Conservation (phyloP, 1,140 invertebrate species). For the Sarcophaga bullata region DNA sequence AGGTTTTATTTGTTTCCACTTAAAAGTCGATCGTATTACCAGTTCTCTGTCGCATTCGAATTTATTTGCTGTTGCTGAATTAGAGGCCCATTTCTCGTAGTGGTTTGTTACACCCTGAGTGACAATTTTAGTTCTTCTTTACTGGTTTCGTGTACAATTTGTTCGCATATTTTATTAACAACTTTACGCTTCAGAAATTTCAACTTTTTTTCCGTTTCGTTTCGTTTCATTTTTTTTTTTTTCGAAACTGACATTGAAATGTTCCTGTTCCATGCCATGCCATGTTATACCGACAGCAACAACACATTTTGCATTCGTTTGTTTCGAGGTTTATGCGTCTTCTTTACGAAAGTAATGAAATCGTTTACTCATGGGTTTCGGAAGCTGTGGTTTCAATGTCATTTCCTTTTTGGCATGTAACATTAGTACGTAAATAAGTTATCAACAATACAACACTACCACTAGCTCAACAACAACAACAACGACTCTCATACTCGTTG, state of each 20-base stretch:
- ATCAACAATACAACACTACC: neutral
- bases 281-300: too few species aligned
- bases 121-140: constrained; percentile 6
- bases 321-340: neutral
- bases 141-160: neutral
- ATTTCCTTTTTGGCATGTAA: constrained; percentile 38
- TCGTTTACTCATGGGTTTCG: constrained; percentile 36
- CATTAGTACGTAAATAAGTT: neutral
- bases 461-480: too few species aligned
- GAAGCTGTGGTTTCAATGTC: constrained; percentile 40
- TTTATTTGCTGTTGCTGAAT: too few species aligned
- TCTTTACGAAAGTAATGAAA: constrained; percentile 27
- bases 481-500: too few species aligned
- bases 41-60: too few species aligned
- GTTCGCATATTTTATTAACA: neutral
- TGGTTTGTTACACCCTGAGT: too few species aligned
- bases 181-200: constrained; percentile 10
- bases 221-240: neutral
- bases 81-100: too few species aligned
- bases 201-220: neutral
- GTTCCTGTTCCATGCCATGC: neutral
- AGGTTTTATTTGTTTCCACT: neutral
- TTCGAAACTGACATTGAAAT: constrained; percentile 10
- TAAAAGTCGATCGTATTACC: too few species aligned
- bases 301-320: neutral